These are phyloP conservation scores for Upupa epops DNA, from an alignment of 2,113 vertebrate species.

Conservation along the genomic window DNA sequence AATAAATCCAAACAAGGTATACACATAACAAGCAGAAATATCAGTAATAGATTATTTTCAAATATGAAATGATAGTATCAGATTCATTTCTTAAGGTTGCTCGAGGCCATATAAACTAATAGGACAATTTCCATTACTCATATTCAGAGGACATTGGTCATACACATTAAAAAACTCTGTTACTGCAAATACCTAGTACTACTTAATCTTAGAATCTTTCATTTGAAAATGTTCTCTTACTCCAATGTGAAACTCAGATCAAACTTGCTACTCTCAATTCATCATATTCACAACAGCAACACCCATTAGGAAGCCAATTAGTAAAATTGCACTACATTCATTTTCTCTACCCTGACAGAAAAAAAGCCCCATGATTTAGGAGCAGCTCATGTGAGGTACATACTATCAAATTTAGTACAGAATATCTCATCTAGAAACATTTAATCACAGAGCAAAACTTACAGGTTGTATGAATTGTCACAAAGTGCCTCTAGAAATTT, in stretches of 20 bases:
- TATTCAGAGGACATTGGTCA: background rate
- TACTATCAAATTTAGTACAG: background rate
- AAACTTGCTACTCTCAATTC: background rate
- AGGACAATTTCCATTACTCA: background rate
- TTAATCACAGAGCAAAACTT: background rate
- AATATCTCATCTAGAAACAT: background rate
- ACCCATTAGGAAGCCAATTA: background rate
- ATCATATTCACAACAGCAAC: background rate
- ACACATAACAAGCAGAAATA: background rate
- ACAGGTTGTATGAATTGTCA: background rate
- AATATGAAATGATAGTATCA: background rate
- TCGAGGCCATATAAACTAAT: background rate
- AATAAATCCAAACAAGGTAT: background rate
- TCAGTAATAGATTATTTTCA: background rate
- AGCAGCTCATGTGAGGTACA: background rate
- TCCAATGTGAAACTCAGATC: background rate
- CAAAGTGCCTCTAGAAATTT: background rate
- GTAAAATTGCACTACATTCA: background rate
- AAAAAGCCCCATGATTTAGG: background rate
- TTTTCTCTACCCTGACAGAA: background rate
- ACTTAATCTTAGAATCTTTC: background rate
- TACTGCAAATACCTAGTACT: background rate
- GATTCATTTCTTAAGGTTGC: background rate
- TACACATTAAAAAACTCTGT: background rate
- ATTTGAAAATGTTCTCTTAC: background rate